Evolutionary conservation across 2,888 invertebrate genomes (phyloP), one percentile per base, ranked within the genome.

Genomic region (Amphipoea lucens): DNA sequence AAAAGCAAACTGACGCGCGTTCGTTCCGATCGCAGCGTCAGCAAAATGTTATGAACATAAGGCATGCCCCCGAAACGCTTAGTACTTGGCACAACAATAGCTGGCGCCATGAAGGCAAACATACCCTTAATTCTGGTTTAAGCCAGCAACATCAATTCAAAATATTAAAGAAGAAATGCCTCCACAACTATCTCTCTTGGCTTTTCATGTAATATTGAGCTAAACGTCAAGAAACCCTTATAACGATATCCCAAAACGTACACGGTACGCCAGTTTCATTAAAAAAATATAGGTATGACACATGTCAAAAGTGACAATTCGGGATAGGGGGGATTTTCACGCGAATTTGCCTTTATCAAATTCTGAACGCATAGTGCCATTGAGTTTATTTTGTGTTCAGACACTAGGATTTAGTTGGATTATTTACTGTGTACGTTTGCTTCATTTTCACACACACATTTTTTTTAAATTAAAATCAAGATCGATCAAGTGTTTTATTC

Each of bases 281-380:
- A 29, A 78, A 77, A 62, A 57, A 51, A 36, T 17, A 42, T 62
- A 14, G 29, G 5, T 48, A 36, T 20, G 60, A 20, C 1, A 78
- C 42, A 45, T 36, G 36, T 69, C 20, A 29, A 60, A 69, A 66
- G 45, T 65, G 40, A 65, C 29, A 66, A 17, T 17, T 48, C 48
- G 23, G 51, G 42, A 67, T 60, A 77, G 1, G 2, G n/a, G 2
- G 14, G 14, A 23, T 29, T 74, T 77, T 23, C 57, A 23, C 45
- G 51, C 1, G 14, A 51, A 42, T 69, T 69, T 79, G 7, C 17
- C 36, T 69, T 70, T 4, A 66, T 57, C 45, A 71, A 51, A n/a
- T 51, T 36, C 48, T 65, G 63, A 23, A 48, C 54, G 23, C 40
- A 57, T 57, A 40, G n/a, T 40, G 40, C 1, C 2, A 45, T 17